Evolutionary conservation across 2,113 vertebrate species (phyloP).

Genomic region (Brachirus orientalis): DNA sequence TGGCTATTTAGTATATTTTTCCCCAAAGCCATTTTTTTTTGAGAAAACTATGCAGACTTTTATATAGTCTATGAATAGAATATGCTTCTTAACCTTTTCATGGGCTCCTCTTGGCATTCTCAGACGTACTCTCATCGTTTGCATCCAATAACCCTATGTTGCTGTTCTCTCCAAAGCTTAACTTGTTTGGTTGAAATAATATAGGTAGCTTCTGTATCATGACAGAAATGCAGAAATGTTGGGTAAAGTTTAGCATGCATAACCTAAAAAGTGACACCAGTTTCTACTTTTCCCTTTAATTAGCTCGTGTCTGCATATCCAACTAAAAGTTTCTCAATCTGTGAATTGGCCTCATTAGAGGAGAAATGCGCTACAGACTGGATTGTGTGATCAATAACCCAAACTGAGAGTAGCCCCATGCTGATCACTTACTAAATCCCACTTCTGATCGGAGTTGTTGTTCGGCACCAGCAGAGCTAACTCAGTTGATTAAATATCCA

Average conservation of each 20-base stretch:
- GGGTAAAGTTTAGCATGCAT: too few species aligned
- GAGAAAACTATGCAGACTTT: too few species aligned
- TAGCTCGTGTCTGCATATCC: slow-evolving; percentile 65
- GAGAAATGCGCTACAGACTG: slow-evolving; percentile 36
- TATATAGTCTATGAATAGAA: too few species aligned
- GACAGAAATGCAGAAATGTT: too few species aligned
- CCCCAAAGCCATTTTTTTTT: too few species aligned
- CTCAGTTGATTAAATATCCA: slow-evolving; percentile 75
- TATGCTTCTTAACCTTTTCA: too few species aligned
- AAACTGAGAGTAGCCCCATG: slow-evolving; percentile 55
- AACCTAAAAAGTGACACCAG: slow-evolving; percentile 6
- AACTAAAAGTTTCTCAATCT: slow-evolving; percentile 72
- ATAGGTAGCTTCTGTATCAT: too few species aligned
- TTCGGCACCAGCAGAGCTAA: slow-evolving; percentile 66
- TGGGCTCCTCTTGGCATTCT: too few species aligned
- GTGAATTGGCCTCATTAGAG: slow-evolving; percentile 74
- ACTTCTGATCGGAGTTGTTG: slow-evolving; percentile 70
- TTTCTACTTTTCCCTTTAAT: slow-evolving; percentile 62
- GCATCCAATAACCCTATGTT: too few species aligned
- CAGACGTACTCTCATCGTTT: too few species aligned
- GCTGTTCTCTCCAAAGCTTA: neutral
- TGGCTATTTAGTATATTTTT: too few species aligned
- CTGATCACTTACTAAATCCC: slow-evolving; percentile 73
- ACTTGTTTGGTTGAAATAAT: neutral
- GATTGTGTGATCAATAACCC: slow-evolving; percentile 71